A percentile compares a stretch with the other conserved stretches of the same genome.
Conservation (phyloP, 2,797 vertebrate species). For the Lepilemur septentrionalis region DNA sequence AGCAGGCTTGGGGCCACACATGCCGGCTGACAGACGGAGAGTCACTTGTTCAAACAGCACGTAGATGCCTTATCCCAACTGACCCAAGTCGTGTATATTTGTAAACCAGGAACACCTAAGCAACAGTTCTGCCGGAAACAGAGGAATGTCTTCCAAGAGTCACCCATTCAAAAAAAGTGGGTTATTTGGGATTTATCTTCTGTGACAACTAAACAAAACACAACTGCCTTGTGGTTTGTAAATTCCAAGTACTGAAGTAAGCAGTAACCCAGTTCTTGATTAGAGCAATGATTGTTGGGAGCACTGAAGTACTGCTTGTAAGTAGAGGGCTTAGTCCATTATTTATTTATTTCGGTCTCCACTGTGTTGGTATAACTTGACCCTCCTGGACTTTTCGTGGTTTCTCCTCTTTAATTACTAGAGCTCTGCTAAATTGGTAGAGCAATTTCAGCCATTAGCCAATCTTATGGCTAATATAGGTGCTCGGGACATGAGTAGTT, state of each 20-base stretch:
- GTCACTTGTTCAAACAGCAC: fast-evolving
- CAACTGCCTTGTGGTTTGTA: too few species aligned
- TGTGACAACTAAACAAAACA: too few species aligned
- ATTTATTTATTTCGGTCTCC: too few species aligned
- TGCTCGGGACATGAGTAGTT: too few species aligned
- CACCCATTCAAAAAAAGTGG: not conserved
- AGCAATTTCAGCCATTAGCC: not conserved
- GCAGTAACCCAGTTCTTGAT: too few species aligned
- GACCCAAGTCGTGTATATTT: not conserved
- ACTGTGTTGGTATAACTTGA: fast-evolving
- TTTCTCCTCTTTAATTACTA: not conserved
- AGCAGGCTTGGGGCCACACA: not conserved
- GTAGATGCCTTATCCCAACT: fast-evolving
- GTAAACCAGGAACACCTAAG: not conserved
- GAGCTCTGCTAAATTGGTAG: not conserved
- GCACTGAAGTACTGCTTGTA: fast-evolving
- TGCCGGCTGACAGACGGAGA: not conserved
- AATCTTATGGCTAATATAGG: too few species aligned
- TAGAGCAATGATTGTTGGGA: fast-evolving
- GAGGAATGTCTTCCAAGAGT: not conserved
- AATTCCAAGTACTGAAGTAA: too few species aligned
- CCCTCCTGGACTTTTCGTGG: not conserved
- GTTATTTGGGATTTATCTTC: not conserved
- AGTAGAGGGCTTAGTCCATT: not conserved
- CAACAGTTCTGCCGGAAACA: not conserved